phyloP scores from a whole-genome alignment of 2,113 vertebrate genomes.

The Hemiscyllium ocellatum region DNA sequence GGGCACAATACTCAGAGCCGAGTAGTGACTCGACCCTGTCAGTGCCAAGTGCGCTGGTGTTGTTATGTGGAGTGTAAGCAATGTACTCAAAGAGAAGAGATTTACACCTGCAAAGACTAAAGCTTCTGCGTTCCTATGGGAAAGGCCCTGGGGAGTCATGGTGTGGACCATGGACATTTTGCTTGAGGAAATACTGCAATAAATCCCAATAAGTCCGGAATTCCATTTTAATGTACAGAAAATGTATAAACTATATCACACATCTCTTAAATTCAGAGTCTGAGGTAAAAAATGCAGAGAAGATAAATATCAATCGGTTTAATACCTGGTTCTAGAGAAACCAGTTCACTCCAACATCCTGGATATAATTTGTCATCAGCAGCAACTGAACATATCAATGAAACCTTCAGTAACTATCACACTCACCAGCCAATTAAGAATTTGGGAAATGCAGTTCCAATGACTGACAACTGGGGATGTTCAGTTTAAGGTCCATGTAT shows the following conservation, averaged over 20 bases:
- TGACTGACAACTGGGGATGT: neutral
- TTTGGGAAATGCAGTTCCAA: neutral
- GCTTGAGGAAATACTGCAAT: neutral
- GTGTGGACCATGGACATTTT: neutral
- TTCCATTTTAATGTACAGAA: neutral
- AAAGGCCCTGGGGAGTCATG: neutral
- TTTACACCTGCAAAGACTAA: constrained; percentile 86
- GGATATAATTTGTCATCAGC: neutral
- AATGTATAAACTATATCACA: neutral
- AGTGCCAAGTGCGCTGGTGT: constrained; percentile 98
- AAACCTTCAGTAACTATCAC: neutral
- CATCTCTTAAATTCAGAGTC: neutral
- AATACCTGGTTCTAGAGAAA: neutral
- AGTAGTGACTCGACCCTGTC: constrained; percentile 88
- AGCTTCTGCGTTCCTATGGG: neutral
- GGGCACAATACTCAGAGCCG: constrained; percentile 96
- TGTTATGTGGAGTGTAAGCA: constrained; percentile 98
- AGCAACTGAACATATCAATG: neutral
- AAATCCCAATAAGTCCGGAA: neutral
- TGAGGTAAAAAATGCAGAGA: neutral
- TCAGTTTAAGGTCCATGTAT: neutral
- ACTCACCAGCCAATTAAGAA: neutral
- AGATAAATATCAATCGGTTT: no score
- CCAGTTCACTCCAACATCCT: neutral
- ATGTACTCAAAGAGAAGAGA: constrained; percentile 92